A percentile compares a stretch with the other conserved stretches of the same genome.
These are phyloP conservation scores for Hesperia comma DNA, from an alignment of 2,888 invertebrate genomes.

Conservation along the genomic window DNA sequence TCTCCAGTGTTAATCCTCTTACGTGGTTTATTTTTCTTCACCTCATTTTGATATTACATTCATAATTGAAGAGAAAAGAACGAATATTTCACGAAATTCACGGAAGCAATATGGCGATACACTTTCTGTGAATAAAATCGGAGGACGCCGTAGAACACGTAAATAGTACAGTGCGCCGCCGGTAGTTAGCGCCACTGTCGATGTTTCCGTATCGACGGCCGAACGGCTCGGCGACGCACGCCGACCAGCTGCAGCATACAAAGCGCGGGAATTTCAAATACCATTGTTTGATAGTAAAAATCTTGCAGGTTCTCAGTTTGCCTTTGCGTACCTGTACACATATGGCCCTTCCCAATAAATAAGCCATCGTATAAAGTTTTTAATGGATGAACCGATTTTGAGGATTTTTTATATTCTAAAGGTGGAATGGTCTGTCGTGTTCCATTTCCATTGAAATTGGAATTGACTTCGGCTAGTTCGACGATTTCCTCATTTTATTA, in stretches of 20 bases:
- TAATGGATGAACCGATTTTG: too few species aligned
- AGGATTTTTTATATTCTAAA: too few species aligned
- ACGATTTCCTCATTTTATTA: too few species aligned
- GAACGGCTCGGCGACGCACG: constrained; percentile 53
- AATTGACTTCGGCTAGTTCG: too few species aligned
- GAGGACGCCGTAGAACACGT: constrained; percentile 84
- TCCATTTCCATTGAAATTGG: too few species aligned
- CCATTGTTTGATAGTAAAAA: neutral
- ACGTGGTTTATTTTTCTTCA: constrained; percentile 71
- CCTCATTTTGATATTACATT: constrained; percentile 80
- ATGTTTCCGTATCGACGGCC: constrained; percentile 79
- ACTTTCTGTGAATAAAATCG: constrained; percentile 83
- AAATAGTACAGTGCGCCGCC: constrained; percentile 81
- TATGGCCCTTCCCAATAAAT: too few species aligned
- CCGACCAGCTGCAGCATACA: constrained; percentile 34
- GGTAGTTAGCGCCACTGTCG: constrained; percentile 62
- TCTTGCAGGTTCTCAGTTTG: too few species aligned
- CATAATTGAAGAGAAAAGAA: constrained; percentile 80
- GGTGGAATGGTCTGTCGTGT: too few species aligned
- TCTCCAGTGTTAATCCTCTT: constrained; percentile 58
- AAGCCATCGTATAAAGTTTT: too few species aligned
- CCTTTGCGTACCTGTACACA: too few species aligned
- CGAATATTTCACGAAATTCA: constrained; percentile 79
- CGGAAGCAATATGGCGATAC: constrained; percentile 84
- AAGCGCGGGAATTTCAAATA: constrained; percentile 46